Percentiles rank a stretch among this genome's conserved stretches.
Conservation (phyloP, 2,888 invertebrate genomes). For the Caradrina kadenii region DNA sequence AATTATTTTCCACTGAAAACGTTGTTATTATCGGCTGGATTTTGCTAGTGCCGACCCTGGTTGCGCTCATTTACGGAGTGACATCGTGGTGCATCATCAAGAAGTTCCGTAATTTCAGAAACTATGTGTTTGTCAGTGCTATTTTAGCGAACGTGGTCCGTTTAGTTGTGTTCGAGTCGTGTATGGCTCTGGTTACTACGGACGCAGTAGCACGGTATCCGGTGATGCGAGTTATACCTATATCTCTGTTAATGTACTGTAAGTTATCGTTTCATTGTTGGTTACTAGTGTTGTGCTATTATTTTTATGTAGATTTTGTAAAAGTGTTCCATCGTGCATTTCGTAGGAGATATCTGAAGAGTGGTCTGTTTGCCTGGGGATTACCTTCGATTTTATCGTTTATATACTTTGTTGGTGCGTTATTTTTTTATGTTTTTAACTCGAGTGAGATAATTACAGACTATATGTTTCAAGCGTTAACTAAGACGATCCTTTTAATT, state of each 20-base stretch:
- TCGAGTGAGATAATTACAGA: slow-evolving; percentile 14
- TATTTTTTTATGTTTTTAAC: slow-evolving; percentile 20
- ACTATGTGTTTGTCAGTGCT: slow-evolving; percentile 32
- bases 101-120: slow-evolving; percentile 27
- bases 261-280: slow-evolving; percentile 19
- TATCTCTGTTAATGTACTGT: slow-evolving; percentile 16
- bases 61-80: slow-evolving; percentile 12
- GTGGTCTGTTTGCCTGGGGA: slow-evolving; percentile 20
- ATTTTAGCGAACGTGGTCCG: slow-evolving; percentile 13
- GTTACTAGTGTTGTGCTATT: slow-evolving; percentile 19
- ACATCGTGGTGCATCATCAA: slow-evolving; percentile 24
- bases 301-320: slow-evolving; percentile 18
- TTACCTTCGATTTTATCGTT: slow-evolving; percentile 2
- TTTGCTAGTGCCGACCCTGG: slow-evolving; percentile 27
- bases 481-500: slow-evolving; percentile 12
- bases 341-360: slow-evolving; percentile 10
- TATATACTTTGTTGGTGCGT: slow-evolving; percentile 19
- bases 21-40: slow-evolving; percentile 12
- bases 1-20: slow-evolving; percentile 8
- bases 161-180: slow-evolving; percentile 6
- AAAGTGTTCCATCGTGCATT: slow-evolving; percentile 7
- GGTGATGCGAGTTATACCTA: not conserved
- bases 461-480: slow-evolving; percentile 12
- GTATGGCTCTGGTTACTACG: not conserved
- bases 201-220: not conserved